A percentile compares a stretch with the other conserved stretches of the same genome.
Evolutionary conservation across 2,113 vertebrate genomes (phyloP).

Genomic region (Atractosteus spatula): DNA sequence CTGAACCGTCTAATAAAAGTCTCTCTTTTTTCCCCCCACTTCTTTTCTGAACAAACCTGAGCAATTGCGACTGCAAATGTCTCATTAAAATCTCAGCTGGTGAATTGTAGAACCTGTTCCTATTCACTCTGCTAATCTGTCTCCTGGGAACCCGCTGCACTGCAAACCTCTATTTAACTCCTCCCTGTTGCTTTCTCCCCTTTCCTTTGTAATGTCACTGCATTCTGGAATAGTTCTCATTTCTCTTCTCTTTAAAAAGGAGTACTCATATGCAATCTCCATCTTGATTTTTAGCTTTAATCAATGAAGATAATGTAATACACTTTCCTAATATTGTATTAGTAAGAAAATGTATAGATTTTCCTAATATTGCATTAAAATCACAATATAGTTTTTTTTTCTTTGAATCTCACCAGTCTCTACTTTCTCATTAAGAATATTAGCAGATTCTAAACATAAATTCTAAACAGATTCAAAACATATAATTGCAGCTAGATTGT

Average conservation of each 20-base stretch:
- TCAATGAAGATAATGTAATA: no score
- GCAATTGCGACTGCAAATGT: constrained; percentile 71
- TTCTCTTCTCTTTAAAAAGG: background rate
- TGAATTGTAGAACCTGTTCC: constrained; percentile 73
- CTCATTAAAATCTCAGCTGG: constrained; percentile 83
- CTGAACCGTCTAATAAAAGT: constrained; percentile 56
- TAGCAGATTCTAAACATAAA: no score
- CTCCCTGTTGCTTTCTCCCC: constrained; percentile 57
- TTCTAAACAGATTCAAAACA: no score
- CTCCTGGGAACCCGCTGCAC: constrained; percentile 72
- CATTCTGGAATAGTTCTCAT: constrained; percentile 8
- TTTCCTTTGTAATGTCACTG: constrained; percentile 22
- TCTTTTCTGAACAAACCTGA: constrained; percentile 60
- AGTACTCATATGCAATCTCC: background rate
- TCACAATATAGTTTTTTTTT: no score
- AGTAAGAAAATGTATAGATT: no score
- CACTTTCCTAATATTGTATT: no score
- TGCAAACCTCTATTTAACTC: constrained; percentile 66
- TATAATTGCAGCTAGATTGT: no score
- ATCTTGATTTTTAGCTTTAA: background rate
- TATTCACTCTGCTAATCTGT: constrained; percentile 79
- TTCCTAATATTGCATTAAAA: no score
- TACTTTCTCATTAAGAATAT: no score
- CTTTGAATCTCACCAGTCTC: no score
- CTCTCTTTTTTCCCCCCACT: constrained; percentile 25